These are phyloP conservation scores for Nemotelus pantherinus DNA, from an alignment of 2,888 invertebrate genomes.

Conservation along the genomic window DNA sequence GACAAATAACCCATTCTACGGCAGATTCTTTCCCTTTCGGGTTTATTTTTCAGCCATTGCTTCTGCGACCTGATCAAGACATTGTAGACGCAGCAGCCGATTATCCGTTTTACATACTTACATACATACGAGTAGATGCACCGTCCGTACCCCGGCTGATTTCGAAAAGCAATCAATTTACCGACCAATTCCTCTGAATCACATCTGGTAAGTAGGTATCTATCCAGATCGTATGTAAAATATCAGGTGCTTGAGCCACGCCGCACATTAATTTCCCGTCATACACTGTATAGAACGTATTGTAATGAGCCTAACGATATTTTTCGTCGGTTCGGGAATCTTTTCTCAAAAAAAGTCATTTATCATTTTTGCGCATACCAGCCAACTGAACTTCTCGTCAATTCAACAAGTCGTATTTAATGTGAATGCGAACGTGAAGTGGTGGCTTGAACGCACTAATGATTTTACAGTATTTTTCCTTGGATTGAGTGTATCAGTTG, in stretches of 20 bases:
- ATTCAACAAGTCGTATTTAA: slow-evolving; percentile 47
- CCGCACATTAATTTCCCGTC: slow-evolving; percentile 15
- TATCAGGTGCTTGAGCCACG: slow-evolving; percentile 22
- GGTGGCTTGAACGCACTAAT: slow-evolving; percentile 44
- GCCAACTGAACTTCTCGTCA: slow-evolving; percentile 13
- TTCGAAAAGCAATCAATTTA: no score
- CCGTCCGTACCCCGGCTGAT: no score
- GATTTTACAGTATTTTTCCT: slow-evolving; percentile 36
- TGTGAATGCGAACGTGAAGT: slow-evolving; percentile 36
- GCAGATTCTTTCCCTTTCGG: not conserved
- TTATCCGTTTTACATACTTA: no score
- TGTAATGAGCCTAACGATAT: slow-evolving; percentile 25
- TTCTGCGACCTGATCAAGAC: no score
- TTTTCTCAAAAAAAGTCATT: slow-evolving; percentile 19
- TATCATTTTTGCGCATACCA: slow-evolving; percentile 43
- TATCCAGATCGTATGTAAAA: not conserved
- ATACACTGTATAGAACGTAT: not conserved
- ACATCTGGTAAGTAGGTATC: no score
- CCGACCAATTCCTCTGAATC: no score
- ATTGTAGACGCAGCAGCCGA: no score
- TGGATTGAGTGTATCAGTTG: no score
- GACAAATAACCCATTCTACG: slow-evolving; percentile 26
- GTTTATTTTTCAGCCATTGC: not conserved
- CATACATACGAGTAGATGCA: no score
- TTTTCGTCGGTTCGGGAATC: slow-evolving; percentile 1